These are phyloP conservation scores for Mesochorus sp. DNA, from an alignment of 2,888 invertebrate genomes.

Conservation along the genomic window DNA sequence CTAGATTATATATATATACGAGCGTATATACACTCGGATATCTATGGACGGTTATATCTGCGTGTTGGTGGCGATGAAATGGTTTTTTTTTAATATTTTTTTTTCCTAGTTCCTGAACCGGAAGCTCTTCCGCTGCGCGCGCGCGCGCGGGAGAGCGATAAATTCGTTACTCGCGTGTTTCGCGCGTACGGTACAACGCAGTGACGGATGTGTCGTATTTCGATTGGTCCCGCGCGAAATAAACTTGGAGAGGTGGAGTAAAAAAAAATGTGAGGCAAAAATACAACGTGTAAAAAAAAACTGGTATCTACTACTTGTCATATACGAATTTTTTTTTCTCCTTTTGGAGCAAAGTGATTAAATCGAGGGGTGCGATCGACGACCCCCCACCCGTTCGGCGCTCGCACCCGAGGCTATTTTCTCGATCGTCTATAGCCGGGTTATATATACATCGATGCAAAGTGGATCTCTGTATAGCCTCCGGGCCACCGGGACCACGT, in stretches of 20 bases:
- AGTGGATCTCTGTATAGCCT: slow-evolving; percentile 54
- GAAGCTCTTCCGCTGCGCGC: slow-evolving; percentile 36
- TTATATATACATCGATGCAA: slow-evolving; percentile 50
- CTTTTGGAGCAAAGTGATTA: slow-evolving; percentile 44
- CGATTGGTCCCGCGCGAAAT: slow-evolving; percentile 69
- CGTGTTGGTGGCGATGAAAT: slow-evolving; percentile 69
- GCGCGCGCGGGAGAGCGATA: slow-evolving; percentile 71
- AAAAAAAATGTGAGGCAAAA: slow-evolving; percentile 25
- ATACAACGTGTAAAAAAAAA: not conserved
- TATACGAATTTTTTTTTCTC: slow-evolving; percentile 24
- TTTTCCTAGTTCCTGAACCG: slow-evolving; percentile 19
- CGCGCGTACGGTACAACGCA: slow-evolving; percentile 51
- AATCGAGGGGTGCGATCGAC: slow-evolving; percentile 11
- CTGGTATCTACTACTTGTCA: slow-evolving; percentile 40
- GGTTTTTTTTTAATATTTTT: slow-evolving; percentile 67
- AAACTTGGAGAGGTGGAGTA: not conserved
- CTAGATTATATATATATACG: slow-evolving; percentile 4
- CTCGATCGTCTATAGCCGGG: slow-evolving; percentile 31
- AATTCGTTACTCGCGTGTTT: slow-evolving; percentile 70
- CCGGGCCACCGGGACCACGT: slow-evolving; percentile 60
- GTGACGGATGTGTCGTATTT: slow-evolving; percentile 75
- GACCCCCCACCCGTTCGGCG: slow-evolving; percentile 29
- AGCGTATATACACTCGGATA: not conserved
- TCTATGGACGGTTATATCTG: not conserved
- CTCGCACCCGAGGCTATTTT: slow-evolving; percentile 26